Conservation (phyloP, 2,113 vertebrate genomes). For the Callionymus lyra region DNA sequence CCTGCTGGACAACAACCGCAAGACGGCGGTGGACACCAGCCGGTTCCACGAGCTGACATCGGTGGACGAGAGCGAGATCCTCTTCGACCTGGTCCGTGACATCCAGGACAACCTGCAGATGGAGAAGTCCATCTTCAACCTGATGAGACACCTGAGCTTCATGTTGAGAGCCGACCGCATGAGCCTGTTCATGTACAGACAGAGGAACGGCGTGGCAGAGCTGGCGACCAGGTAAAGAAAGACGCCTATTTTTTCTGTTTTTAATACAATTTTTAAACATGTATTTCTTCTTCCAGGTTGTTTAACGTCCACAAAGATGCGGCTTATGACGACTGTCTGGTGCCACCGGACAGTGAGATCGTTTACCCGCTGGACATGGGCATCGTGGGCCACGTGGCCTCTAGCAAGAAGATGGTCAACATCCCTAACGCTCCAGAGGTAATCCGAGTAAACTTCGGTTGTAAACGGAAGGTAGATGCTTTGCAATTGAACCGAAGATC, state of each 20-base stretch:
- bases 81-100: slow-evolving; percentile 79
- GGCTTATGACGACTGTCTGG: slow-evolving; percentile 74
- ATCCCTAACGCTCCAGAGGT: slow-evolving; percentile 71
- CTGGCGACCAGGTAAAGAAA: slow-evolving; percentile 67
- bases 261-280: neutral
- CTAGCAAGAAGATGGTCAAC: slow-evolving; percentile 75
- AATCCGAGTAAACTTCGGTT: slow-evolving; percentile 13
- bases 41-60: slow-evolving; percentile 55
- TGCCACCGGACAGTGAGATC: slow-evolving; percentile 77
- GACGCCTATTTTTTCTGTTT: neutral
- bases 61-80: slow-evolving; percentile 79
- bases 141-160: slow-evolving; percentile 75
- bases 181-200: slow-evolving; percentile 83
- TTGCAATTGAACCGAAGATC: no score
- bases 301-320: slow-evolving; percentile 77
- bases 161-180: slow-evolving; percentile 74
- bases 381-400: slow-evolving; percentile 75
- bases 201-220: slow-evolving; percentile 76
- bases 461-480: no score
- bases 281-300: slow-evolving; percentile 42
- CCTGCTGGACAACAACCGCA: slow-evolving; percentile 61
- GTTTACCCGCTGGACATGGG: slow-evolving; percentile 82
- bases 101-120: slow-evolving; percentile 79
- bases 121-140: slow-evolving; percentile 74
- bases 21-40: slow-evolving; percentile 55